Evolutionary conservation across 2,888 invertebrate genomes (phyloP), one percentile per base, ranked within the genome.

Genomic region (Ernsta delagoae): DNA sequence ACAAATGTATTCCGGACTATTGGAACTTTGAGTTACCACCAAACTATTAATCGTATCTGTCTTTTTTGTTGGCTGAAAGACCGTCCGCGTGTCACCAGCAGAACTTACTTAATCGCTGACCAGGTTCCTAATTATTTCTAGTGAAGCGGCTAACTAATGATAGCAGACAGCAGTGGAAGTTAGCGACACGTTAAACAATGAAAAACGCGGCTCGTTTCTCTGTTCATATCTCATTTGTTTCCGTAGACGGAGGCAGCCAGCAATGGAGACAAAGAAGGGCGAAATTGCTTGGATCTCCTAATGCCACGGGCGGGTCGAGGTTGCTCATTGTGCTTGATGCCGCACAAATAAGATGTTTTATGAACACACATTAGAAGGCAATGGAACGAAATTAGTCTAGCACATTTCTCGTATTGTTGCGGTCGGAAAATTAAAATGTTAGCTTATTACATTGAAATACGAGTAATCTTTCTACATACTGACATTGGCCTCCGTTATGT

Each of bases 221-320:
- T 83, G 85, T 84, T 82, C 84, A 79, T 83, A 79, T 80, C 83
- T 83, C 85, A 88, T 88, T 89, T 86, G 84, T 86, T 79, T 34
- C 80, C 75, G 77, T 77, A 78, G 71, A 73, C 70, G 34, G 79
- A 81, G 85, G 83, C 84, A 81, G 81, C 77, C 77, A 79, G 84
- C 79, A 82, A 85, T 85, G 85, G 84, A 88, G 88, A 90, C 89
- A 87, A 90, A 90, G 86, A 88, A 80, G 80, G 75, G 75, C 75
- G 78, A 87, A 87, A 90, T 87, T 86, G 87, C 81, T 81, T 80
- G 80, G 78, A 80, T 81, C 24, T 24, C 24, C 24, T 24, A 24
- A 24, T 24, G 24, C 24, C 3, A 24, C 24, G 24, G 24, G 24
- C 24, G 24, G 24, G 24, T 24, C 24, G 24, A 24, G 24, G 24